Evolutionary conservation across 2,888 invertebrate genomes (phyloP).

Genomic region (Lochmaea capreae): DNA sequence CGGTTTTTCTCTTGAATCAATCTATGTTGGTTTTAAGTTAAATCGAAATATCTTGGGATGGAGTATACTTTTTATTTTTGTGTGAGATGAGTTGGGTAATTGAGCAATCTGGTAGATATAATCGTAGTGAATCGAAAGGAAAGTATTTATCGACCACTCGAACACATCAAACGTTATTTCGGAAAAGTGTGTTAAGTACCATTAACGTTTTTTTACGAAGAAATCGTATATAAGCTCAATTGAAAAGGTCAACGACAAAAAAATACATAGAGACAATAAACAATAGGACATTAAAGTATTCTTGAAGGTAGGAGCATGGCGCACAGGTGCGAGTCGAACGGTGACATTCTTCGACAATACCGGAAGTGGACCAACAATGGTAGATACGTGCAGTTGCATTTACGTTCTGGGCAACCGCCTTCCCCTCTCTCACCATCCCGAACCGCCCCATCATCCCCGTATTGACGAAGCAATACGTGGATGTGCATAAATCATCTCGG

Average conservation of each 20-base stretch:
- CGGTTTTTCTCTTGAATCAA: too few species aligned
- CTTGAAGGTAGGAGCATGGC: slow-evolving; percentile 38
- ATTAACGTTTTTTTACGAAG: slow-evolving; percentile 33
- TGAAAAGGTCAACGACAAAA: slow-evolving; percentile 37
- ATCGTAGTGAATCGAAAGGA: background rate
- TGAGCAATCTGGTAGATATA: background rate
- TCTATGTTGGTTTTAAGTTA: too few species aligned
- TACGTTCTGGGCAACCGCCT: slow-evolving; percentile 55
- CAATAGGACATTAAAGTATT: slow-evolving; percentile 45
- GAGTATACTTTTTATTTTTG: too few species aligned
- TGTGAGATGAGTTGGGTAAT: too few species aligned
- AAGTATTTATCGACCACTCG: background rate
- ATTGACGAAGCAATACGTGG: slow-evolving; percentile 54
- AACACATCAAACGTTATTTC: slow-evolving; percentile 15
- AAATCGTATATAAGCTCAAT: slow-evolving; percentile 33
- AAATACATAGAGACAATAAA: slow-evolving; percentile 45
- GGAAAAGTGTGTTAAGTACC: slow-evolving; percentile 36
- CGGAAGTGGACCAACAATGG: slow-evolving; percentile 63
- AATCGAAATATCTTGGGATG: too few species aligned
- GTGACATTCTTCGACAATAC: slow-evolving; percentile 57
- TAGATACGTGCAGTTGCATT: slow-evolving; percentile 62
- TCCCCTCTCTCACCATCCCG: slow-evolving; percentile 51
- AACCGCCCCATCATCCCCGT: slow-evolving; percentile 48
- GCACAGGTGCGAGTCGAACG: slow-evolving; percentile 51
- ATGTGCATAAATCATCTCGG: slow-evolving; percentile 57